Base-by-base conservation (phyloP, 2,888 invertebrate genomes). In the Abscondita cerata region DNA sequence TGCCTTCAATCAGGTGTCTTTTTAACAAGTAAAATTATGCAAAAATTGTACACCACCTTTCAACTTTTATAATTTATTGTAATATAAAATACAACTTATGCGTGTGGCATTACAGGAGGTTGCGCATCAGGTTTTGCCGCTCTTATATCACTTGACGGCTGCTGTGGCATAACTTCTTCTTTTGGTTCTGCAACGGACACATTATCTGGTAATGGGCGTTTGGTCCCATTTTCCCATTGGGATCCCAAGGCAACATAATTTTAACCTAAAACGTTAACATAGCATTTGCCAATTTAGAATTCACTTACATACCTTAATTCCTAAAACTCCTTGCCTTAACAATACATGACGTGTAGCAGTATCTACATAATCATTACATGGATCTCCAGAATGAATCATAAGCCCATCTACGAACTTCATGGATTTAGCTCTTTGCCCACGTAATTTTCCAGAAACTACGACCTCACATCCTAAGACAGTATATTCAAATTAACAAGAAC, bases 351-450 rank as follows among this genome's bases (percentile, higher is more conserved):
- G 86, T 50, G 99, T 98, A 63, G 99, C 99, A 41, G 94, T 94
- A 82, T 98, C 97, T 54, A 99, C 98, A 75, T 98, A 99, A 78
- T 98, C 96, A 76, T 96, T 96, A 83, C 94, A 95, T 31, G 99
- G 98, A 82, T 99, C 96, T 80, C 99, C 99, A 71, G 96, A 96
- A 85, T 99, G 99, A 80, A 99, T 99, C 99, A 99, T 99, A 65
- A 99, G 88, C 67, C 99, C 99, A 76, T 99, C 99, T 36, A 98
- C 97, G 80, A 99, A 99, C 83, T 99, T 99, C 99, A 99, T 99
- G 58, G 97, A 96, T 84, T 99, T 99, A 69, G 99, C 99, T 85
- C 99, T 88, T 85, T 99, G 99, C 68, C 99, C 99, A 78, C 99
- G 87, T 70, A 99, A 87, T 84, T 99, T 99, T 67, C 99, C 99